These are phyloP conservation scores for Sphaerodactylus townsendi DNA, from an alignment of 2,113 vertebrate genomes.

Conservation along the genomic window DNA sequence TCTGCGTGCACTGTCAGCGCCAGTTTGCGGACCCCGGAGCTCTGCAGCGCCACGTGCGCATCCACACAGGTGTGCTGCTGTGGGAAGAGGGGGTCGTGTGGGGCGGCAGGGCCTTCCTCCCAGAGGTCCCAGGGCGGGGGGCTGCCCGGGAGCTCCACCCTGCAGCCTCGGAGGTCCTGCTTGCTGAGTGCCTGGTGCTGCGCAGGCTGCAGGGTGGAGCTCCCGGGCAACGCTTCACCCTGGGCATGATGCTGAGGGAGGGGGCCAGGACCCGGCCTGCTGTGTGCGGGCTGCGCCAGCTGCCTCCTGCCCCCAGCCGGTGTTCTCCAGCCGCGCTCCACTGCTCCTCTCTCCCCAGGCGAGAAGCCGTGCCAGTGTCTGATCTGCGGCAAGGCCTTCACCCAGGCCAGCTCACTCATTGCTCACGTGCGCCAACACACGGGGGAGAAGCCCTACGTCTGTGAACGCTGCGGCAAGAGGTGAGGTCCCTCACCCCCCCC, in stretches of 20 bases:
- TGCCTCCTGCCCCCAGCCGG: too few relatives aligned
- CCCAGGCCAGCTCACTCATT: constrained; percentile 96
- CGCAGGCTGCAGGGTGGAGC: too few relatives aligned
- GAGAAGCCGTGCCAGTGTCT: constrained; percentile 95
- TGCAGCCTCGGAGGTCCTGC: background rate
- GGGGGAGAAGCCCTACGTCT: constrained; percentile 97
- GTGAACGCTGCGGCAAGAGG: constrained; percentile 98
- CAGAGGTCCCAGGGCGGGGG: too few relatives aligned
- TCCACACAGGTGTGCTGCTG: constrained; percentile 86
- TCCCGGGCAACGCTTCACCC: too few relatives aligned
- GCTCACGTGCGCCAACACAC: constrained; percentile 98
- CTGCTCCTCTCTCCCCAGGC: constrained; percentile 70
- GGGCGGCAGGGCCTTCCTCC: too few relatives aligned
- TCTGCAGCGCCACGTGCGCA: constrained; percentile 93
- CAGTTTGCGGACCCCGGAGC: constrained; percentile 94
- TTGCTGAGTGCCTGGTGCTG: too few relatives aligned
- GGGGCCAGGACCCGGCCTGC: background rate
- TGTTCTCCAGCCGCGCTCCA: too few relatives aligned
- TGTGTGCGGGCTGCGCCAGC: too few relatives aligned
- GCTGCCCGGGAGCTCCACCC: too few relatives aligned
- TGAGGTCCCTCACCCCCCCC: constrained; percentile 48
- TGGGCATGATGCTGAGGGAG: background rate
- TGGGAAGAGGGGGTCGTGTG: too few relatives aligned
- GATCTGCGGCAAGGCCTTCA: constrained; percentile 96
- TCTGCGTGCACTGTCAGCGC: constrained; percentile 92